Base-by-base conservation (phyloP, 2,888 invertebrate species). In the Trissolcus brochymenae region DNA sequence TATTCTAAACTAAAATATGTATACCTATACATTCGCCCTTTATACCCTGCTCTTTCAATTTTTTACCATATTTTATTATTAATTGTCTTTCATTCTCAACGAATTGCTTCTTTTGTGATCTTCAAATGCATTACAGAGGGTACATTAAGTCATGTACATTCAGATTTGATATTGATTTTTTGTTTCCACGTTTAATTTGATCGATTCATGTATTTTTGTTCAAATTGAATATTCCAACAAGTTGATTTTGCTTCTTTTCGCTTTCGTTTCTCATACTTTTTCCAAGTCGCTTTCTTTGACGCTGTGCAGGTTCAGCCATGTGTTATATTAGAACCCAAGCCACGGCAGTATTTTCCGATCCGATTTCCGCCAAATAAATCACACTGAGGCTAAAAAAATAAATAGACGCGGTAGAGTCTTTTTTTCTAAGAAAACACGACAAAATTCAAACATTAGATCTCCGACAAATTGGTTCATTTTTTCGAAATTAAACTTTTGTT, bases 321-420 rank as follows among this genome's bases (percentile, higher is more conserved):
- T 76, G 76, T 49, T 66, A 54, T 55, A 35, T 35, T 35, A 35
- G 35, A 35, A 35, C 7, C 35, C 35, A 50, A 16, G 60, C 49
- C 49, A 50, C 55, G 55, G 50, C 43, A 70, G 60, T 75, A 54
- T 75, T 75, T 75, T 75, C 75, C 70, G 43, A 75, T 70, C 54
- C 70, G 65, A 75, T 75, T 75, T 75, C 75, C 75, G 75, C 65
- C 35, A 70, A 70, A 75, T 75, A 75, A 70, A 75, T 75, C 65
- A 59, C 21, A 19, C 3, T 11, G 17, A 19, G 43, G 35, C 40
- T 19, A 55, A 65, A 65, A 70, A 75, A 75, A 75, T 75, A 75
- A 75, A 75, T 75, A 70, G 54, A 49, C 40, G n/a, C 35, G 11
- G 9, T 41, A 40, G 57, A 53, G 68, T 64, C 70, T 59, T 53